Conservation (phyloP, 1,140 invertebrate genomes). For the Tetraneura akinire region DNA sequence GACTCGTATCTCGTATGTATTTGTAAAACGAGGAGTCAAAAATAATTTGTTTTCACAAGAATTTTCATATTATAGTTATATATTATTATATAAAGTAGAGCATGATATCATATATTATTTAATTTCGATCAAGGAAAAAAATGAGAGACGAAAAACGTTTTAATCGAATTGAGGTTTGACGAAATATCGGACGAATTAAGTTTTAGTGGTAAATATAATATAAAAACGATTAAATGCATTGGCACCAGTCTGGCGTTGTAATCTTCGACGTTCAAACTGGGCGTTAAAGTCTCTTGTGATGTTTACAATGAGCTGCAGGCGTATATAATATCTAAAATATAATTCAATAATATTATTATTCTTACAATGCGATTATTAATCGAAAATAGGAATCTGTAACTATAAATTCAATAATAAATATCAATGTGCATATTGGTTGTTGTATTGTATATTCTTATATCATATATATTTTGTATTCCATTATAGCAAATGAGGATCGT, state of each 20-base stretch:
- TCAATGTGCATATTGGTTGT: no score
- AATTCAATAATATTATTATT: no score
- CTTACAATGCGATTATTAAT: not conserved
- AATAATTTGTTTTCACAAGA: no score
- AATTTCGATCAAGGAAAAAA: constrained; percentile 3
- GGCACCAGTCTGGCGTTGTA: constrained; percentile 17
- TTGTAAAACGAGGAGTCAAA: no score
- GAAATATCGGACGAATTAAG: not conserved
- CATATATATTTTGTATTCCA: no score
- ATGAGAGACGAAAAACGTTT: not conserved
- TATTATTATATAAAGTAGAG: constrained; percentile 9
- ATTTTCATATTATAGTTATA: no score
- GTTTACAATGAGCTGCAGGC: not conserved
- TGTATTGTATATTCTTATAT: not conserved
- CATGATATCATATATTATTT: not conserved
- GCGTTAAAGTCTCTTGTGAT: no score
- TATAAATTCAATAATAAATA: no score
- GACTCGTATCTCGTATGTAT: no score
- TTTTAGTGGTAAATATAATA: constrained; percentile 6
- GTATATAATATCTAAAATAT: no score
- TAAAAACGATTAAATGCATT: constrained; percentile 18
- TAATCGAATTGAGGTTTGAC: not conserved
- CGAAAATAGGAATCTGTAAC: no score
- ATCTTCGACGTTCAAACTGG: not conserved
- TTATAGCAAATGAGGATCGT: no score